Base-by-base conservation (phyloP, 1,140 invertebrate genomes). In the Zaprionus africanus region DNA sequence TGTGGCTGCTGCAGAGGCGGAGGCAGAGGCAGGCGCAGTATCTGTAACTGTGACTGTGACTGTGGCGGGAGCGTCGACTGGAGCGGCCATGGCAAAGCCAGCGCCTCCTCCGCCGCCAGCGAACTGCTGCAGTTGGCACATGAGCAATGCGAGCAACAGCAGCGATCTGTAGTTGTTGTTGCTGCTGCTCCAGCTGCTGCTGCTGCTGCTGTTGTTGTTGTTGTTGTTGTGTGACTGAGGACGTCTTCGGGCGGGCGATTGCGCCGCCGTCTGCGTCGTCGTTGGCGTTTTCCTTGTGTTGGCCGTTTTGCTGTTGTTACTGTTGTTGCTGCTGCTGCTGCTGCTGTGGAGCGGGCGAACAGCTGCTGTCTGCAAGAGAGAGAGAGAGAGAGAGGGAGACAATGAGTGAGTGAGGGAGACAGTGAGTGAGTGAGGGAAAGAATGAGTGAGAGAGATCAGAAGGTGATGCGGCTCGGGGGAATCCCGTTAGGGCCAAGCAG, bases 301-400 rank as follows among this genome's bases (percentile, higher is more conserved):
- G 65, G 81, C 84, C 85, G 84, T 88, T 72, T 76, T 88, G 83
- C 13, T 70, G 67, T 49, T 73, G 60, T 53, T 63, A 15, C 57
- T 31, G 43, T 46, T 60, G 54, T 31, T 70, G 19, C 28, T 79
- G 43, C 56, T 62, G 57, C 46, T 79, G 70, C 41, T 82, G 62
- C 26, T 51, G 57, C 31, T 41, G 56, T 24, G 36, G 26, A 68
- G 79, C 76, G 51, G 63, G 34, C 76, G 64, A 81, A 56, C 82
- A 87, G 79, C 75, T 83, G 69, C 81, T 70, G 81, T 84, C 81
- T 87, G 49, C 15, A 5, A 9, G 22, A 13, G n/a, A 4, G 4
- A 28, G 11, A 5, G 17, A 28, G 22, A 7, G 9, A 36, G 0
- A 34, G 17, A n/a, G 4, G 43, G 34, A n/a, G 22, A 11, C 4